A percentile compares a stretch with the other conserved stretches of the same genome.
phyloP scores from a whole-genome alignment of 2,113 vertebrate species.

The Hyaena hyaena region DNA sequence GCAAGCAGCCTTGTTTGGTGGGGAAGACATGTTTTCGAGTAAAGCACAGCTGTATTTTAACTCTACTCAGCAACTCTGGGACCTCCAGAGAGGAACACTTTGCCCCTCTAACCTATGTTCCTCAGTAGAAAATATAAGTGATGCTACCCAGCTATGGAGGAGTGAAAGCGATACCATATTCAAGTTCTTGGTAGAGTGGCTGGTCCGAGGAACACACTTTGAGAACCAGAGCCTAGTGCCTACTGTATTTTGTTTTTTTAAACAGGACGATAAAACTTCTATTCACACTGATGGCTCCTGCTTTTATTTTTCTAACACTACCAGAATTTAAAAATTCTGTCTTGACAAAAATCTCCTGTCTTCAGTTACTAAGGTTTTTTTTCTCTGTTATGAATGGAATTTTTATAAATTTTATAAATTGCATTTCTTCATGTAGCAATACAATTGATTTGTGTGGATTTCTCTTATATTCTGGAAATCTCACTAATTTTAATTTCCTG shows the following conservation, averaged over 20 bases:
- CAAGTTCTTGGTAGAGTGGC: neutral
- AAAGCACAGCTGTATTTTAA: neutral
- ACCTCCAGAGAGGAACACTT: neutral
- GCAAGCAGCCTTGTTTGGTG: neutral
- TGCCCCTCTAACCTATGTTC: neutral
- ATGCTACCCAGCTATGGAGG: neutral
- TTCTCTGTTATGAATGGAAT: neutral
- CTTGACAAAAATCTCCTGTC: conserved; percentile 19
- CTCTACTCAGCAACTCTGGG: neutral
- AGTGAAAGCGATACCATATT: neutral
- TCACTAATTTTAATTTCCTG: neutral
- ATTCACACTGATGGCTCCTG: neutral
- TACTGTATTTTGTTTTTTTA: neutral
- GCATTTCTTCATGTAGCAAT: neutral
- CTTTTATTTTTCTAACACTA: neutral
- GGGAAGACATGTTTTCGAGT: neutral
- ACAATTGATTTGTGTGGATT: neutral
- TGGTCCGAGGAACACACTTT: neutral
- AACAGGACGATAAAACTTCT: neutral
- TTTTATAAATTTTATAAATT: neutral
- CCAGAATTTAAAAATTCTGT: neutral
- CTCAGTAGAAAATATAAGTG: neutral
- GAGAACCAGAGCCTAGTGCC: neutral
- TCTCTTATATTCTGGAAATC: neutral
- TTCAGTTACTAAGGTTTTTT: conserved; percentile 1